Base-by-base conservation (phyloP, 2,888 invertebrate genomes). In the Drosophila imparisetae region DNA sequence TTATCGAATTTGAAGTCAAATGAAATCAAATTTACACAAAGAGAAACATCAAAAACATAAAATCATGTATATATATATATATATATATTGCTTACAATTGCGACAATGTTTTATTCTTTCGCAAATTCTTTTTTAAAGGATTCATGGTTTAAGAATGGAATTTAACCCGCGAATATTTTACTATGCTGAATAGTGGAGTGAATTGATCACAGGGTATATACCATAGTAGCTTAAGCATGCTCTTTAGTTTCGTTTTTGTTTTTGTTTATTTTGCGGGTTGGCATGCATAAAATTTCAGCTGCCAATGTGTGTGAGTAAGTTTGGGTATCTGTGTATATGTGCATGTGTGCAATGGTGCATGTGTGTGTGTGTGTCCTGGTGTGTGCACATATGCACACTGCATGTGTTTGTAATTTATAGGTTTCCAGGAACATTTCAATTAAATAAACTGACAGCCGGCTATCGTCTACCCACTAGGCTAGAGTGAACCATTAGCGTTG, bases 361-460 rank as follows among this genome's bases (percentile, higher is more conserved):
- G 21, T 27, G 54, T 55, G 45, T 53, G 55, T 55, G 24, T 60
- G 36, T 42, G 45, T 45, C 2, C 8, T 29, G 55, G 52, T 42
- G n/a, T 70, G 54, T 58, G 64, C 57, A 57, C 58, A 69, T 73
- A 66, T 67, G 75, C 65, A 75, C 34, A 48, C 54, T 73, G 78
- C 59, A 81, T 84, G 75, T 82, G 73, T 84, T 72, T 81, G 87
- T 81, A 84, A 81, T 84, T 85, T 87, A 87, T 87, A 81, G 84
- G 78, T 83, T 84, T 74, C 64, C 76, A 79, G 83, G 59, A 87
- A 83, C 83, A 87, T 84, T 87, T 84, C 84, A 84, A 84, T 84
- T 87, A 82, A 87, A 87, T 83, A 83, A 85, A 87, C 84, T 87
- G 87, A 87, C 87, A 85, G 87, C 50, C 73, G 71, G 55, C 79